Base-by-base conservation (phyloP, 2,113 vertebrate genomes). In the Tiliqua scincoides region DNA sequence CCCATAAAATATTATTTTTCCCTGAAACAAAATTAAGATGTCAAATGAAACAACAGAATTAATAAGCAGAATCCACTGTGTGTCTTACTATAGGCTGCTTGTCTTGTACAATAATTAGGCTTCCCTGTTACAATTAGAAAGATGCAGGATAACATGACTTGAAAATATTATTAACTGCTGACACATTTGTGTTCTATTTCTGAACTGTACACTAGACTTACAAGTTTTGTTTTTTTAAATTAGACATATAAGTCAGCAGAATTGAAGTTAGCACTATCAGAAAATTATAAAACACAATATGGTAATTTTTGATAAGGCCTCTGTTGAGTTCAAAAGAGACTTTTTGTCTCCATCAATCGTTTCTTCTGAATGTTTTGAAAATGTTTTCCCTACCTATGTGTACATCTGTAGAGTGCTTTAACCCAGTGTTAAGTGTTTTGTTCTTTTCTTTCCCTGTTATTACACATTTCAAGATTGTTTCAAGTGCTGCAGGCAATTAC, bases 351-450 rank as follows among this genome's bases (percentile, higher is more conserved):
- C 48, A 59, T 90, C 9, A 74, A 61, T 77, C 0, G 10, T 80
- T 85, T 88, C 63, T 83, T 76, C 4, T 48, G 54, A 85, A 90
- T 67, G 15, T 35, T 25, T 25, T 82, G 74, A 80, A 54, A 87
- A 92, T 81, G 71, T 0, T 87, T 92, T 57, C 4, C 10, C 14
- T 43, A 77, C 5, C 35, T 72, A 2, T 84, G 30, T 72, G 52
- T 43, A 18, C 0, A 72, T 73, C 25, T 65, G 0, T 79, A 90
- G 77, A 80, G 4, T n/a, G 82, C 68, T 32, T 17, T 30, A 88
- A 70, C 40, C 11, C 35, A 6, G 30, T 17, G 52, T 79, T 82
- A 20, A 89, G 17, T 75, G 61, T 32, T 88, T 82, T 85, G 11
- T 76, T 43, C 7, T 85, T 4, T 6, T 67, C 15, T 61, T 1